phyloP scores from a whole-genome alignment of 2,888 invertebrate genomes.

The Dicyrtomina minuta region DNA sequence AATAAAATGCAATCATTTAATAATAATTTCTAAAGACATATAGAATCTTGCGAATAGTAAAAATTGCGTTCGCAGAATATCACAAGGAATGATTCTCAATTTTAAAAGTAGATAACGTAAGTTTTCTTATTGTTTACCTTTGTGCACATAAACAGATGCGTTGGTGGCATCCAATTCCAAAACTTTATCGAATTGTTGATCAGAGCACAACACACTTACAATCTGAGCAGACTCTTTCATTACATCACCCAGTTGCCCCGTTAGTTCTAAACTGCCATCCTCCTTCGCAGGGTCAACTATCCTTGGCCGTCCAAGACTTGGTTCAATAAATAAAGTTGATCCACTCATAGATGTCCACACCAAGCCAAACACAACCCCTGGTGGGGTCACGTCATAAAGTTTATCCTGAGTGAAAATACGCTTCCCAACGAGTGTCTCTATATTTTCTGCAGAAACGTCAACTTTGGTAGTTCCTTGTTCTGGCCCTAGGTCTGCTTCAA shows the following conservation, averaged over 20 bases:
- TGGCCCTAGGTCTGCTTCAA: slow-evolving; percentile 69
- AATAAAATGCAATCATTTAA: no score
- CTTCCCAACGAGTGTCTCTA: slow-evolving; percentile 89
- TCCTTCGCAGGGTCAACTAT: slow-evolving; percentile 54
- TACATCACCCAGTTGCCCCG: slow-evolving; percentile 96
- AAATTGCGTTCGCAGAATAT: no score
- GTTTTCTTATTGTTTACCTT: no score
- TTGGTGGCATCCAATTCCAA: no score
- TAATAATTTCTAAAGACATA: no score
- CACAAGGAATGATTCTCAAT: no score
- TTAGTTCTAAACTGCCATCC: slow-evolving; percentile 76
- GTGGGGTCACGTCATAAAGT: slow-evolving; percentile 89
- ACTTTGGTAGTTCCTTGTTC: no score
- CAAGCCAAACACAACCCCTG: slow-evolving; percentile 96
- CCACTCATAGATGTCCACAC: slow-evolving; percentile 99
- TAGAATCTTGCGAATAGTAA: no score
- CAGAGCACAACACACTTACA: no score
- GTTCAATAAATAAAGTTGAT: slow-evolving; percentile 95
- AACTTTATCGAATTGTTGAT: no score
- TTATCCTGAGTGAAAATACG: slow-evolving; percentile 94
- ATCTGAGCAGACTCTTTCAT: slow-evolving; percentile 98
- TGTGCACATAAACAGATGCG: no score
- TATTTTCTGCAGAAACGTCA: slow-evolving; percentile 68
- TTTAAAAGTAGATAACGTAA: no score
- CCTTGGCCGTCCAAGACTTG: slow-evolving; percentile 64